Percentiles rank a stretch among this genome's conserved stretches.
Evolutionary conservation across 2,888 invertebrate species (phyloP).

Genomic region (Agrypnus murinus): DNA sequence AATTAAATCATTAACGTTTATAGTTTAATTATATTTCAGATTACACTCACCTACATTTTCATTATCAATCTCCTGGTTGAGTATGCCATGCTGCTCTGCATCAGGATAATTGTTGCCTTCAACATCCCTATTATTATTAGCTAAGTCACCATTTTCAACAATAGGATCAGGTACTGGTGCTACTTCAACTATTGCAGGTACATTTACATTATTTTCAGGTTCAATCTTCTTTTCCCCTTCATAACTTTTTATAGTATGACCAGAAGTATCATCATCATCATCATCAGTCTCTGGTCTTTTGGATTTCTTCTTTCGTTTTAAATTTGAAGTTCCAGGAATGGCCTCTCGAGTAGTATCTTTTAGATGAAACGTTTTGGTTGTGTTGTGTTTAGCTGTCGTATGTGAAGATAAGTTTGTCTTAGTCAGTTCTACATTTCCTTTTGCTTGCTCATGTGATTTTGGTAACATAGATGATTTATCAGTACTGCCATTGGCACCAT

Average conservation of each 20-base stretch:
- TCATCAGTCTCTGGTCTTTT: conserved; percentile 23
- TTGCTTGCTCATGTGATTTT: neutral
- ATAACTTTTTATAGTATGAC: conserved; percentile 43
- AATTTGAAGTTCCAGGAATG: conserved; percentile 58
- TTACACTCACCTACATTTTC: conserved; percentile 46
- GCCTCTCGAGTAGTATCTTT: conserved; percentile 40
- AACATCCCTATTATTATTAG: conserved; percentile 73
- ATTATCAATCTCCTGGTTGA: conserved; percentile 50
- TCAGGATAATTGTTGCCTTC: conserved; percentile 72
- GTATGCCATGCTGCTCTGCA: conserved; percentile 27
- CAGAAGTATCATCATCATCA: conserved; percentile 13
- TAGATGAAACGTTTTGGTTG: conserved; percentile 12
- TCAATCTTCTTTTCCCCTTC: conserved; percentile 37
- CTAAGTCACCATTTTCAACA: conserved; percentile 73
- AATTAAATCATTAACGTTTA: neutral
- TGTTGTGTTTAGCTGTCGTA: neutral
- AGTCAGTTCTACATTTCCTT: neutral
- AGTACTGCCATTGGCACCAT: no score
- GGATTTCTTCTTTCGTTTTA: conserved; percentile 55
- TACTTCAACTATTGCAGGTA: conserved; percentile 31
- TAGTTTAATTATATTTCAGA: no score
- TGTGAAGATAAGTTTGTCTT: no score
- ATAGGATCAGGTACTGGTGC: conserved; percentile 52
- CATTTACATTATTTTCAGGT: neutral
- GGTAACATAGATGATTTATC: no score